Evolutionary conservation across 2,797 vertebrate genomes (phyloP).

Genomic region (Pteronotus mesoamericanus): DNA sequence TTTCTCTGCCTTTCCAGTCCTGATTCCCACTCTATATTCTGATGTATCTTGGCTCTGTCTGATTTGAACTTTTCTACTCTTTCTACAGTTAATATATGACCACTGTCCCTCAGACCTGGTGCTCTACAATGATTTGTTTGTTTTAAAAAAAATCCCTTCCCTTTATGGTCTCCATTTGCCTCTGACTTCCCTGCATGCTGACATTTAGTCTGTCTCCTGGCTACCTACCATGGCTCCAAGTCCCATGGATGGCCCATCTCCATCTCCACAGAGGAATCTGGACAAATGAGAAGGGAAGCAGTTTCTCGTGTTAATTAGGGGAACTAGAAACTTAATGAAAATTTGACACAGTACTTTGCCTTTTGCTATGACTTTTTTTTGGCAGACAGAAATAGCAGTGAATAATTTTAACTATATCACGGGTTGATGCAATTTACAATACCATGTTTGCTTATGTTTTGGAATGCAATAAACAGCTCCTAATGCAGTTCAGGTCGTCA

Average conservation of each 20-base stretch:
- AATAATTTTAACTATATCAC: constrained; percentile 36
- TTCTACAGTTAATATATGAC: not conserved
- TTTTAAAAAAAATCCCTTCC: not conserved
- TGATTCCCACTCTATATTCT: not conserved
- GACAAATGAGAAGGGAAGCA: not conserved
- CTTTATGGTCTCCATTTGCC: not conserved
- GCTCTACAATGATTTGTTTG: not conserved
- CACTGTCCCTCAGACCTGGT: not conserved
- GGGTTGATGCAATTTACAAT: not conserved
- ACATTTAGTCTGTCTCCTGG: not conserved
- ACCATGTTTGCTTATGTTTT: not conserved
- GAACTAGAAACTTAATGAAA: not conserved
- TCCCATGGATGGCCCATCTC: not conserved
- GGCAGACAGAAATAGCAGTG: constrained; percentile 15
- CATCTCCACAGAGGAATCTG: not conserved
- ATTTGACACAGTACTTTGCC: constrained; percentile 37
- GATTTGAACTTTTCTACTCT: not conserved
- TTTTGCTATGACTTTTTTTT: not conserved
- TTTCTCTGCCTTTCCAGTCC: not conserved
- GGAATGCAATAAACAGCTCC: constrained; percentile 1
- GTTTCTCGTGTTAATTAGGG: constrained; percentile 22
- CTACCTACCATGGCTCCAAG: not conserved
- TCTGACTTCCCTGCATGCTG: not conserved
- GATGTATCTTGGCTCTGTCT: not conserved
- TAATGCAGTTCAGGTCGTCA: not conserved